A percentile compares a stretch with the other conserved stretches of the same genome.
Conservation (phyloP, 2,113 vertebrate species). For the Psittacus erithacus region DNA sequence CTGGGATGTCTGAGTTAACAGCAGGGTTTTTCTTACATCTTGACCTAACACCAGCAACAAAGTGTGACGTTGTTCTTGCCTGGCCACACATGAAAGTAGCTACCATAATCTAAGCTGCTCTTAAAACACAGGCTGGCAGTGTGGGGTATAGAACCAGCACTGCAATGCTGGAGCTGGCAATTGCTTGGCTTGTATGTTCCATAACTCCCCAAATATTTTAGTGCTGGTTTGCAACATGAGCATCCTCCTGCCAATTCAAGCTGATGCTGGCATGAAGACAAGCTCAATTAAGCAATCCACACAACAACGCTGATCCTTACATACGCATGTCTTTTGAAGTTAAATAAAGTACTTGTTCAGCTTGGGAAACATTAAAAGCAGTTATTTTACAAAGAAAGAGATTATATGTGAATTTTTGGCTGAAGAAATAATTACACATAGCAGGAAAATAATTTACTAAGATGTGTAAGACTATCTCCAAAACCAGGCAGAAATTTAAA, state of each 20-base stretch:
- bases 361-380: background rate
- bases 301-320: background rate
- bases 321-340: background rate
- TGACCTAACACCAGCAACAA: background rate
- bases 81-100: background rate
- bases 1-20: background rate
- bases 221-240: background rate
- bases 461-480: background rate
- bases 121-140: background rate
- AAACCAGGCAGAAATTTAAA: background rate
- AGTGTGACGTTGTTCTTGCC: background rate
- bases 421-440: background rate
- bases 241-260: background rate
- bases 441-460: background rate
- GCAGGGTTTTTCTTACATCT: background rate
- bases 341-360: background rate
- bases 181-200: fast-evolving
- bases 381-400: background rate
- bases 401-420: background rate
- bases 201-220: background rate
- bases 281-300: background rate
- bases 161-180: background rate
- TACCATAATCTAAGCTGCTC: background rate
- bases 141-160: background rate
- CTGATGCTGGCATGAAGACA: background rate